These are phyloP conservation scores for Tortricodes alternella DNA, from an alignment of 2,888 invertebrate species.

Conservation along the genomic window DNA sequence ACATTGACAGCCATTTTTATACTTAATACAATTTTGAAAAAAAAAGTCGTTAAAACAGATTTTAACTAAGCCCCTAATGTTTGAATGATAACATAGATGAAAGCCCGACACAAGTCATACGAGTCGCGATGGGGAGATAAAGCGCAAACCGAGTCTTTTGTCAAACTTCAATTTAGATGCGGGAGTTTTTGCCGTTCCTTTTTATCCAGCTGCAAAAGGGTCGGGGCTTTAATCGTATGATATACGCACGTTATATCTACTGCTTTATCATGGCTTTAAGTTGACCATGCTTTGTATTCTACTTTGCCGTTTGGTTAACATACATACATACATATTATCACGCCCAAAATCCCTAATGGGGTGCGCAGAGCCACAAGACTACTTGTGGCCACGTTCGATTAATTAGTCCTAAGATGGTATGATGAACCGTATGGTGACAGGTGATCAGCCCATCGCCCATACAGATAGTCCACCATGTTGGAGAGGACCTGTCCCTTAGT, in stretches of 20 bases:
- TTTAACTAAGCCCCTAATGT: neutral
- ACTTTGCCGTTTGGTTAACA: too few relatives aligned
- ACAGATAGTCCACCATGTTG: too few relatives aligned
- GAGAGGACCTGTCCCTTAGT: too few relatives aligned
- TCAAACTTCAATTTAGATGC: slow-evolving; percentile 17
- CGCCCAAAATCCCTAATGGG: too few relatives aligned
- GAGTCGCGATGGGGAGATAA: slow-evolving; percentile 1
- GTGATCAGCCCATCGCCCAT: too few relatives aligned
- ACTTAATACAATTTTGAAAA: neutral
- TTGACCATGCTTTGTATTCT: neutral
- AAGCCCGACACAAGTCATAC: neutral
- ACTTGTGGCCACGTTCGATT: too few relatives aligned
- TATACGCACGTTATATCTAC: neutral
- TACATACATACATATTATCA: too few relatives aligned
- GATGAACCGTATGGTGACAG: too few relatives aligned
- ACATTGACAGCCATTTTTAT: neutral
- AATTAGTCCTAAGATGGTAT: too few relatives aligned
- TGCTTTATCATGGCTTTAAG: too few relatives aligned
- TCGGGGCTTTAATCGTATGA: neutral
- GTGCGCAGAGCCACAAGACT: too few relatives aligned
- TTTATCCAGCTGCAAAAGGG: slow-evolving; percentile 15
- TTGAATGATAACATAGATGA: neutral
- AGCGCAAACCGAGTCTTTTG: slow-evolving; percentile 13
- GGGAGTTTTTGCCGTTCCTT: slow-evolving; percentile 7
- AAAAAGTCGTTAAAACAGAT: neutral